These are phyloP conservation scores for Triplophysa bombifrons DNA, from an alignment of 2,797 vertebrate genomes.

Conservation along the genomic window DNA sequence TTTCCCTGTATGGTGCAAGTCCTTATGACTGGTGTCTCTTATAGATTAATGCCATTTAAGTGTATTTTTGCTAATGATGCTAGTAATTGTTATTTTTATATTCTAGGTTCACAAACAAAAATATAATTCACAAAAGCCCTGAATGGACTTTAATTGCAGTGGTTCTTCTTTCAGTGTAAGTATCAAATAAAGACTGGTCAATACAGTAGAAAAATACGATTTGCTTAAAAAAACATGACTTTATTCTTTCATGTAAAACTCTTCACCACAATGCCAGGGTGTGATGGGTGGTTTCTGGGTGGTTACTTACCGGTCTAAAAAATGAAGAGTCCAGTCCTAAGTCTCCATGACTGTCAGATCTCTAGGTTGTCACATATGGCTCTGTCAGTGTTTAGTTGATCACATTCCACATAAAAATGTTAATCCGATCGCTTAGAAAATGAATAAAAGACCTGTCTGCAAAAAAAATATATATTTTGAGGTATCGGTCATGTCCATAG, in stretches of 20 bases:
- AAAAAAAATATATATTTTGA: too few relatives aligned
- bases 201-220: background rate
- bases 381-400: background rate
- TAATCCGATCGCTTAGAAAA: too few relatives aligned
- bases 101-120: slow-evolving; percentile 75
- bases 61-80: background rate
- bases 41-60: background rate
- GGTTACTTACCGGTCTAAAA: background rate
- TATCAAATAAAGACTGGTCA: slow-evolving; percentile 42
- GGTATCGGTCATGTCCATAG: too few relatives aligned
- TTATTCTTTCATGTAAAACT: background rate
- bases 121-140: slow-evolving; percentile 77
- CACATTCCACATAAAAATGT: too few relatives aligned
- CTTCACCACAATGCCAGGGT: background rate
- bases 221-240: background rate
- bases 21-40: background rate
- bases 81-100: background rate
- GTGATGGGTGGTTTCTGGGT: background rate
- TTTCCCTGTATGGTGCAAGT: background rate
- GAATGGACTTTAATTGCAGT: slow-evolving; percentile 79
- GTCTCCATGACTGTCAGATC: background rate
- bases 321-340: background rate
- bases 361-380: background rate
- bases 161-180: slow-evolving; percentile 78
- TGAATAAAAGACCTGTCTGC: too few relatives aligned